These are phyloP conservation scores for Kuschelorhynchus macadamiae DNA, from an alignment of 2,888 invertebrate genomes.

Conservation along the genomic window DNA sequence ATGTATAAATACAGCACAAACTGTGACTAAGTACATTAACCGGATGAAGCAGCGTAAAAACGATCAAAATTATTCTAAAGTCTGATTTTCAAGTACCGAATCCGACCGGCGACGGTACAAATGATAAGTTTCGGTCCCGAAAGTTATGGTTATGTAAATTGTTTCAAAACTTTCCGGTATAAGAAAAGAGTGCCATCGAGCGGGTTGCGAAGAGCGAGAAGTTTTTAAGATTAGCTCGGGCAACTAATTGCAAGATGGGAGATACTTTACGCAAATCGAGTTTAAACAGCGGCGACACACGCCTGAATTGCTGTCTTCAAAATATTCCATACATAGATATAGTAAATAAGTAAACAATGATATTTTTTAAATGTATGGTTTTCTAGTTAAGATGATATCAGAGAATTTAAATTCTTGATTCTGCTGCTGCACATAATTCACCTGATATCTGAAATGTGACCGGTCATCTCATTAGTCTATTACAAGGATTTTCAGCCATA, in stretches of 20 bases:
- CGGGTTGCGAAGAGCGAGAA: slow-evolving; percentile 17
- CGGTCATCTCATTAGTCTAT: too few species aligned
- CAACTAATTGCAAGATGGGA: slow-evolving; percentile 31
- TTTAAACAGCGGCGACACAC: slow-evolving; percentile 8
- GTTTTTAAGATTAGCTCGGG: slow-evolving; percentile 28
- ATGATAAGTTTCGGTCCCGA: slow-evolving; percentile 31
- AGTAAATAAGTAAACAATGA: too few species aligned
- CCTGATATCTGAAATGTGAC: too few species aligned
- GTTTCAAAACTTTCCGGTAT: slow-evolving; percentile 35
- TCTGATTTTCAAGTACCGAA: slow-evolving; percentile 10
- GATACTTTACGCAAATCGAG: slow-evolving; percentile 13
- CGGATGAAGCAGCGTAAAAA: slow-evolving; percentile 10
- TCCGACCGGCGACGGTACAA: slow-evolving; percentile 20
- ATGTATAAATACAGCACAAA: too few species aligned
- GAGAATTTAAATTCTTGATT: too few species aligned
- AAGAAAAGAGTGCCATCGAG: slow-evolving; percentile 29
- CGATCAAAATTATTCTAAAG: slow-evolving; percentile 21
- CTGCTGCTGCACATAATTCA: too few species aligned
- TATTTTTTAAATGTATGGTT: too few species aligned
- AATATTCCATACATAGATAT: too few species aligned
- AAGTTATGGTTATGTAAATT: slow-evolving; percentile 45
- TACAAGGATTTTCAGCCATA: too few species aligned
- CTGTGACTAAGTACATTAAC: slow-evolving; percentile 2
- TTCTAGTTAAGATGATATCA: too few species aligned
- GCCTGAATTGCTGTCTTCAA: too few species aligned